Conservation (phyloP, 37 sponge, comb jelly and placozoan species). For the Hormiphora californensis region DNA sequence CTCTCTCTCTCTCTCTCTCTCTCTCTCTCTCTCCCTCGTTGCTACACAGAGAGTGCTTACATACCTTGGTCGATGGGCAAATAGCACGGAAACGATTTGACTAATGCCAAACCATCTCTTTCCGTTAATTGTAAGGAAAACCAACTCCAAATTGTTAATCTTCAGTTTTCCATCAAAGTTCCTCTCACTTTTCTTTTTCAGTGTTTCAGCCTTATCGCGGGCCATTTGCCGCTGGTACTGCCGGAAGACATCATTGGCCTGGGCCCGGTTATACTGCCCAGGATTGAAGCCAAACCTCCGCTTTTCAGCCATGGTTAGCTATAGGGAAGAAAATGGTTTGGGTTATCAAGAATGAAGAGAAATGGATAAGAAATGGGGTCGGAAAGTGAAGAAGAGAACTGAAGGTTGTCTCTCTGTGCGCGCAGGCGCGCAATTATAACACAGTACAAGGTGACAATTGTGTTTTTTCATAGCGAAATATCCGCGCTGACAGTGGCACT, state of each 20-base stretch:
- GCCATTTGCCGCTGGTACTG: constrained; percentile 40
- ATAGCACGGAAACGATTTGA: constrained; percentile 41
- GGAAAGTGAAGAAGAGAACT: not conserved
- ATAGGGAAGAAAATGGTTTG: not conserved
- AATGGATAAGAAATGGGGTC: not conserved
- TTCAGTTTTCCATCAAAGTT: constrained; percentile 41
- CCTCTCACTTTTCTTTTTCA: constrained; percentile 17
- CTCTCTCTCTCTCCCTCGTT: no score
- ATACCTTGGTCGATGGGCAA: constrained; percentile 36
- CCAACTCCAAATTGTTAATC: constrained; percentile 41
- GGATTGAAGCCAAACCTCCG: constrained; percentile 36
- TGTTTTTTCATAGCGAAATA: no score
- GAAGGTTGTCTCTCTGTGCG: not conserved
- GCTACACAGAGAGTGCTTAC: not conserved
- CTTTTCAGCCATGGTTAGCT: not conserved
- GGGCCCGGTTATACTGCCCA: constrained; percentile 33
- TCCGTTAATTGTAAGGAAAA: constrained; percentile 43
- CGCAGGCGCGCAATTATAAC: no score
- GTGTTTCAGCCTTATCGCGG: not conserved
- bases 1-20: no score
- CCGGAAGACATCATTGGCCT: constrained; percentile 26
- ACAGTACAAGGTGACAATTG: constrained; percentile 54
- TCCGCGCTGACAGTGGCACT: no score
- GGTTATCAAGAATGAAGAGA: no score
- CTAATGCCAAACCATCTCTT: constrained; percentile 49